Base-by-base conservation (phyloP, 2,797 vertebrate genomes). In the Ataeniobius toweri region DNA sequence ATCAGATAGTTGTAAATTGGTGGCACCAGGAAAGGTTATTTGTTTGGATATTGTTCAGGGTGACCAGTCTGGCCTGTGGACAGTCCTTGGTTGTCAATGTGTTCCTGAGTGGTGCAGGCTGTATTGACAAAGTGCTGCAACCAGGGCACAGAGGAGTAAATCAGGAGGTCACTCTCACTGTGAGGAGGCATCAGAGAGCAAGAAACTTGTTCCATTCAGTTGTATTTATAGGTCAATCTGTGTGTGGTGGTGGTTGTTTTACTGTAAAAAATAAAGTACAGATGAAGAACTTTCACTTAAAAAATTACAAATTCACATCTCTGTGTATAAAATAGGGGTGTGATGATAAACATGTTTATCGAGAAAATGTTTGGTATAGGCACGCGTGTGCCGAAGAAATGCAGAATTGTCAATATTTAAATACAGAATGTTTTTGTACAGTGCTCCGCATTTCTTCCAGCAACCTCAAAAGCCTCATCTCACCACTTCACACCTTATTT, bases 131-230 rank as follows among this genome's bases (percentile, higher is more conserved):
- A 93, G 89, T 88, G 73, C 84, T 84, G 78, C 87, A 82, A 88
- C 83, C 80, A 61, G 87, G 79, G 89, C 83, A 90, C 86, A 89
- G 71, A 82, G 86, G 75, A 93, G 91, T 94, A 94, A 95, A 94
- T 94, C 89, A 92, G 70, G 70, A 89, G 91, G 90, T 94, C 93
- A 90, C 75, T 80, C 80, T 86, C 77, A 80, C 86, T 73, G 81
- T 69, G 61, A 83, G 74, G 81, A 74, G 77, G 78, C 67, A 78
- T 48, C 65, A 28, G 39, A 72, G 65, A 58, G 26, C 72, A 73
- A 63, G 48, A 51, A 10, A 14, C n/a, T n/a, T 28, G 73, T 72
- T 86, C 31, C 75, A 36, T 81, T 85, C 79, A 58, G 44, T n/a
- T 46, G 41, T 39, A 46, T 26, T 69, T 68, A 46, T 69, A 44